Base-by-base conservation (phyloP, 2,797 vertebrate genomes). In the Potorous gilbertii region DNA sequence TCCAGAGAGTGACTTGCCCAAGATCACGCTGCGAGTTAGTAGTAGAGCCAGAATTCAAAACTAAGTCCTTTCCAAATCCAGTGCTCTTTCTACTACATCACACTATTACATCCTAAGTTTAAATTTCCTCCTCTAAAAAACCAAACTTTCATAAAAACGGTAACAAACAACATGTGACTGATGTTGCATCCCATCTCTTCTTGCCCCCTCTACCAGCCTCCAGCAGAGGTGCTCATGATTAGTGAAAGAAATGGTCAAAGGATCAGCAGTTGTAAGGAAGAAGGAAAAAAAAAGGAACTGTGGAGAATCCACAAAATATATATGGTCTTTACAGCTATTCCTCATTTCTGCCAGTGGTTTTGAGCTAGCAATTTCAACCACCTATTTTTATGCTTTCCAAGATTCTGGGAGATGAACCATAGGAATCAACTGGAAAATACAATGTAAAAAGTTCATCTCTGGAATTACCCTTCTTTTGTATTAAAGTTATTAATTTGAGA, bases 241-340 rank as follows among this genome's bases (percentile, higher is more conserved):
- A 50, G 3, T 91, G 59, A 93, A 74, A 52, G 56, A 92, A 90
- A 93, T 90, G 57, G 31, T 66, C 50, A 62, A 54, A 87, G 89
- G 56, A 57, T 11, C 4, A 66, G 52, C 91, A 96, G 55, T 16
- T 55, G 8, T 91, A 91, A 91, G 34, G 91, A 21, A 96, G 54
- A 57, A 18, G 31, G 5, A 18, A 24, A 27, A 46, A 0, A 4
- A n/a, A 56, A 55, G 1, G 28, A 91, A 34, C 74, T 54, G 5
- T 27, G 10, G 34, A 62, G 0, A 74, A 56, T 90, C 9, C 55
- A 92, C 55, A 52, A 52, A 10, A 54, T 57, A 92, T 94, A 66
- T 66, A 29, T 6, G 14, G 55, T 50, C 46, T 46, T 87, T 50
- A 87, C 74, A 87, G 27, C 40, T 46, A 12, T 21, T 2, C 40